Conservation (phyloP, 1,140 invertebrate species). For the Bombus turneri region DNA sequence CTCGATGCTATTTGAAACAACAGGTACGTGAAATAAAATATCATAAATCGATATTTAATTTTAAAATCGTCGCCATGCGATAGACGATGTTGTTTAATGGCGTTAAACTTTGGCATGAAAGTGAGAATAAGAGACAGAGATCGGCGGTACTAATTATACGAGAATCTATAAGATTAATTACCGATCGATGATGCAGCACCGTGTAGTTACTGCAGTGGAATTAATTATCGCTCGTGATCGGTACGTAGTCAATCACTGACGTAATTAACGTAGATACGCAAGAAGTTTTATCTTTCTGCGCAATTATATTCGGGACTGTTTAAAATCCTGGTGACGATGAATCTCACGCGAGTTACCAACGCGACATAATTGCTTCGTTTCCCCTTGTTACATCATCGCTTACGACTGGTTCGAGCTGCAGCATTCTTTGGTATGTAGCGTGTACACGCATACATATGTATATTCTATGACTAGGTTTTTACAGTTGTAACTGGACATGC, state of each 20-base stretch:
- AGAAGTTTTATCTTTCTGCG: background rate
- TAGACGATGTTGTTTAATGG: background rate
- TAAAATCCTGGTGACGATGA: background rate
- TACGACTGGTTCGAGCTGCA: background rate
- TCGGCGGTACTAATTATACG: background rate
- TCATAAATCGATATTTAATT: no score
- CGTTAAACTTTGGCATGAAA: background rate
- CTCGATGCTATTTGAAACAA: no score
- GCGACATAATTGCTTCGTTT: conserved; percentile 1
- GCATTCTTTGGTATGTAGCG: background rate
- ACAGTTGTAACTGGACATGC: background rate
- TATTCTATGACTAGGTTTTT: background rate
- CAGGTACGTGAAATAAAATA: no score
- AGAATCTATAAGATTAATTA: conserved; percentile 15
- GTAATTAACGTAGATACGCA: conserved; percentile 4
- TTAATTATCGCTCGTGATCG: conserved; percentile 31
- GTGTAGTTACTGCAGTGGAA: conserved; percentile 3
- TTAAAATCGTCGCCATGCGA: background rate
- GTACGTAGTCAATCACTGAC: background rate
- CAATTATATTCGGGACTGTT: background rate
- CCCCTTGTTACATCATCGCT: conserved; percentile 2
- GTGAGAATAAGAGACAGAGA: background rate
- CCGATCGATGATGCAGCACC: conserved; percentile 7
- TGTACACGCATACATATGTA: background rate
- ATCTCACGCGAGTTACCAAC: conserved; percentile 1